Percentiles rank a stretch among this genome's conserved stretches.
These are phyloP conservation scores for Myotis planiceps DNA, from an alignment of 2,797 vertebrate genomes.

Conservation along the genomic window DNA sequence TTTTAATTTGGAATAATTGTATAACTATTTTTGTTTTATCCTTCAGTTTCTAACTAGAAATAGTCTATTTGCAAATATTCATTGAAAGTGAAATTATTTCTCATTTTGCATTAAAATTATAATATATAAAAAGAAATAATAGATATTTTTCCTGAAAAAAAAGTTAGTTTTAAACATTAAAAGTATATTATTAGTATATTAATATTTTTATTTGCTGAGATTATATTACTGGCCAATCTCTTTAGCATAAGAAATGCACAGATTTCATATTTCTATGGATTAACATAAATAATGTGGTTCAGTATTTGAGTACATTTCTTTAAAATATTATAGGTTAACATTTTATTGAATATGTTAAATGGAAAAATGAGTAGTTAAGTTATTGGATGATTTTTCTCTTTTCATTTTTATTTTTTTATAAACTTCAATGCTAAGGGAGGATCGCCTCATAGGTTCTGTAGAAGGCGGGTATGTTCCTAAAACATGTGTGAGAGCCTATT, in stretches of 20 bases:
- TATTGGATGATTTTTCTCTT: conserved; percentile 84
- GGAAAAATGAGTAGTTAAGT: conserved; percentile 53
- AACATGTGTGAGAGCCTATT: conserved; percentile 76
- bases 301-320: not conserved
- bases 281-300: not conserved
- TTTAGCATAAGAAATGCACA: not conserved
- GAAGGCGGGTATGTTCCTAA: conserved; percentile 92
- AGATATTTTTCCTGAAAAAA: conserved; percentile 13
- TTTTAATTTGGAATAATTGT: conserved; percentile 37
- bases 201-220: conserved; percentile 7
- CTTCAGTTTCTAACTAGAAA: not conserved
- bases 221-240: not conserved
- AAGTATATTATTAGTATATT: not conserved
- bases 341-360: conserved; percentile 29
- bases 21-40: not conserved
- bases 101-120: conserved; percentile 20
- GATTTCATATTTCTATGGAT: not conserved
- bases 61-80: conserved; percentile 41
- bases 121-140: conserved; percentile 8
- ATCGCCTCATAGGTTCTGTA: conserved; percentile 93
- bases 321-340: conserved; percentile 26
- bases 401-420: conserved; percentile 75
- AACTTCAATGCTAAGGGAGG: conserved; percentile 90
- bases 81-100: conserved; percentile 1
- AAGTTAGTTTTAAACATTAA: not conserved